Base-by-base conservation (phyloP, 2,797 vertebrate genomes). In the Phoxinus dragarum region DNA sequence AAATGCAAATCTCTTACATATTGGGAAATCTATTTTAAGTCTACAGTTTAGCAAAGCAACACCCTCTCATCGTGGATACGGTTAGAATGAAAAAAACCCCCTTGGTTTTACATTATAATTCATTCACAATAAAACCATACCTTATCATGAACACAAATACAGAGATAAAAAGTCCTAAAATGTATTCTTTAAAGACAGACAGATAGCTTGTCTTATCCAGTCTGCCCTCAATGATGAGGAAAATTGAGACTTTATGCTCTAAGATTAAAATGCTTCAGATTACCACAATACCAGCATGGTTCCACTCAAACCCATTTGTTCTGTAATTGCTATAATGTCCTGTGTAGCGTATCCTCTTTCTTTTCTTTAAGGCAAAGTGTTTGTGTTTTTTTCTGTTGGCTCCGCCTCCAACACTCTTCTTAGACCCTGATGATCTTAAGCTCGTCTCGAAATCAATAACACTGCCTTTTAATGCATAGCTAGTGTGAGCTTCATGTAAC, bases 241-340 rank as follows among this genome's bases (percentile, higher is more conserved):
- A 40, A 59, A 77, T 56, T 23, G 12, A 77, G 3, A n/a, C 6
- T 36, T 54, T 12, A 56, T 38, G 34, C 23, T 77, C 12, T 59
- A 59, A 40, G 75, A 77, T 59, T 59, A 19, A 77, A 61, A 77
- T 61, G 52, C 21, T 77, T 76, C 12, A 40, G 75, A 56, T 61
- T 40, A 17, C 75, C 75, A 77, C 54, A 78, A 78, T 59, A 40
- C 52, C 75, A 61, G 6, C 12, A 77, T 40, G 54, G 54, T 61
- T 78, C 54, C 36, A 61, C 54, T 78, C 75, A 78, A 78, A 78
- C 54, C 54, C 36, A 61, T 61, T 61, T 78, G 54, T 61, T 42
- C 54, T 59, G 36, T 78, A 78, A 61, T 42, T 78, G 75, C 54
- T 40, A 61, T 61, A 4, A 78, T 78, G 61, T 78, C 75, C 36